Evolutionary conservation across 2,888 invertebrate species (phyloP), one percentile per base, ranked within the genome.

Genomic region (Campoplex capitator): DNA sequence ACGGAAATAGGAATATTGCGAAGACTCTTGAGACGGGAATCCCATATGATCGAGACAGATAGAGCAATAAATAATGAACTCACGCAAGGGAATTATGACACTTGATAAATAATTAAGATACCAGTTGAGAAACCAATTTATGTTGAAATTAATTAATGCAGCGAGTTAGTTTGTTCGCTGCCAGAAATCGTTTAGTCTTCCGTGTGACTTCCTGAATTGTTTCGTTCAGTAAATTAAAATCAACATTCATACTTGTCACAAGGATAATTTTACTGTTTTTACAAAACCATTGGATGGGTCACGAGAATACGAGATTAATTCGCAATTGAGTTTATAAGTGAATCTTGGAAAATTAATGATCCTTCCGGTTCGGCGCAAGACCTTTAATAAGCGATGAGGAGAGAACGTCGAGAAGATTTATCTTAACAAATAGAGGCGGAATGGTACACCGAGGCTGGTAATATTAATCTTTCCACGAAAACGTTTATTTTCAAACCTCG

Each of bases 351-450:
- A 74, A 74, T 74, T 74, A 54, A 74, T 74, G 56, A 38, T 38
- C 73, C 35, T 35, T 54, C 73, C 54, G 73, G 35, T 54, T 54
- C 54, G 18, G 11, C 56, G 38, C 23, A 32, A 62, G 62, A 62
- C 32, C 54, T 71, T 48, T 51, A 71, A 23, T 54, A 74, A 74
- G 35, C 73, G 23, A 54, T 54, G 73, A 56, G 73, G n/a, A 35
- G 56, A 74, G 56, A 74, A 74, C 73, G 56, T 74, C 73, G 38
- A 38, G 54, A 74, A 74, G 73, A 74, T 74, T 74, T 71, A 71
- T 51, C 18, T 51, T 32, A 32, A 71, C 51, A 71, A 71, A 71
- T 51, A 11, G 71, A 51, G 71, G 32, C 51, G 35, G 35, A 18
- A 32, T 35, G 51, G 51, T 18, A 71, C 71, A 35, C 71, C 32